A percentile compares a stretch with the other conserved stretches of the same genome.
phyloP scores from a whole-genome alignment of 1,140 invertebrate species.

The Philaenus spumarius region DNA sequence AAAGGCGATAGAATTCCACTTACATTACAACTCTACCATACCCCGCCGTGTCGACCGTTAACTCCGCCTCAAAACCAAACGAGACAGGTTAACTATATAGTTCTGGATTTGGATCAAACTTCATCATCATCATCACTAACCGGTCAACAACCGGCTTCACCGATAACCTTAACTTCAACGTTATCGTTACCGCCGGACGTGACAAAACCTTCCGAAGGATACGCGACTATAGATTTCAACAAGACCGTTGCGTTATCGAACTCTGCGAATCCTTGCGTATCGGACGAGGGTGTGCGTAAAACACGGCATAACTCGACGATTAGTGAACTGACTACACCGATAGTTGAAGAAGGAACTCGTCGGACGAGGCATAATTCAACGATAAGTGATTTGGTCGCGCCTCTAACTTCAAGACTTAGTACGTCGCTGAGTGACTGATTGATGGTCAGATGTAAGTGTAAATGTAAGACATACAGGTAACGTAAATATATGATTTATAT shows the following conservation, averaged over 20 bases:
- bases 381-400: conserved; percentile 42
- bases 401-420: conserved; percentile 43
- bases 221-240: conserved; percentile 91
- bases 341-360: conserved; percentile 49
- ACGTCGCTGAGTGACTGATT: conserved; percentile 52
- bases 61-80: conserved; percentile 35
- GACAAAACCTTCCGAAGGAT: conserved; percentile 59
- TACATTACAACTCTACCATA: conserved; percentile 38
- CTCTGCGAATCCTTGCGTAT: conserved; percentile 43
- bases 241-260: conserved; percentile 80
- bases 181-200: conserved; percentile 31
- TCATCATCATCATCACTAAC: conserved; percentile 26
- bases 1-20: conserved; percentile 35
- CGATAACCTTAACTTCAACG: background rate
- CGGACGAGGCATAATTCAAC: conserved; percentile 59
- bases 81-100: conserved; percentile 60
- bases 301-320: conserved; percentile 59
- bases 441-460: conserved; percentile 6
- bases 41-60: conserved; percentile 39
- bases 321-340: conserved; percentile 43
- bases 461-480: background rate
- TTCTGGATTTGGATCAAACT: conserved; percentile 59
- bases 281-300: conserved; percentile 53
- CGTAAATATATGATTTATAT: no score
- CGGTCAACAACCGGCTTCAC: background rate